Evolutionary conservation across 2,113 vertebrate species (phyloP).

Genomic region (Ptilonorhynchus violaceus): DNA sequence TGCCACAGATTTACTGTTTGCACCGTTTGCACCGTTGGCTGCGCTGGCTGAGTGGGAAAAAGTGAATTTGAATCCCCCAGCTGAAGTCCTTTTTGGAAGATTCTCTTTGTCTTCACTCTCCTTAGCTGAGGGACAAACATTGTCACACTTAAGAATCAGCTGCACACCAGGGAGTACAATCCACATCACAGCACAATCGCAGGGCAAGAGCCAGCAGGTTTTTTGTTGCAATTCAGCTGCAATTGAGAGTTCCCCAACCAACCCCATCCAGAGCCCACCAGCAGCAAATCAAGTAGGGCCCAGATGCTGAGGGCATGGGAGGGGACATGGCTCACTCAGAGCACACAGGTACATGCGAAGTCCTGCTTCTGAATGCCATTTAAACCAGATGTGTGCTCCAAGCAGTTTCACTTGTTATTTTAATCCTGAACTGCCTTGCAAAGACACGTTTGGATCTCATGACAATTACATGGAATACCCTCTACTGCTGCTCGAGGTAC

Average conservation of each 20-base stretch:
- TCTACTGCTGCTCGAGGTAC: not conserved
- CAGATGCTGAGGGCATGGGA: not conserved
- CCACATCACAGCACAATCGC: not conserved
- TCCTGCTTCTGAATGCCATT: not conserved
- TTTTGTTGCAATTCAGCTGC: not conserved
- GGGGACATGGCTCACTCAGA: rapidly evolving
- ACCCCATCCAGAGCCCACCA: not conserved
- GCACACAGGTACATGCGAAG: rapidly evolving
- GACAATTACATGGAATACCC: not conserved
- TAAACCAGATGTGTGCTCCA: not conserved
- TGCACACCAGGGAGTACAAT: not conserved
- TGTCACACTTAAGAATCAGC: constrained; percentile 40
- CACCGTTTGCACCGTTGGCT: constrained; percentile 85
- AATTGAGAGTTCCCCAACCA: not conserved
- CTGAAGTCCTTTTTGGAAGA: constrained; percentile 76
- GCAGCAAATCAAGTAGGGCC: not conserved
- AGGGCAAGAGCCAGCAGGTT: not conserved
- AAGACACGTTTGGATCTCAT: not conserved
- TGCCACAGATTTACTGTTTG: constrained; percentile 86
- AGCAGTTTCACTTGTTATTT: not conserved
- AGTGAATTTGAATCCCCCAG: constrained; percentile 81
- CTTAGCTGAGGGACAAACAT: constrained; percentile 76
- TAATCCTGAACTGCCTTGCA: not conserved
- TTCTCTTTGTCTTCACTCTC: constrained; percentile 87
- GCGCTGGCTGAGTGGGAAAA: constrained; percentile 82